Percentiles rank a stretch among this genome's conserved stretches.
phyloP scores from a whole-genome alignment of 2,888 invertebrate species.

The Meandrusa payeni region DNA sequence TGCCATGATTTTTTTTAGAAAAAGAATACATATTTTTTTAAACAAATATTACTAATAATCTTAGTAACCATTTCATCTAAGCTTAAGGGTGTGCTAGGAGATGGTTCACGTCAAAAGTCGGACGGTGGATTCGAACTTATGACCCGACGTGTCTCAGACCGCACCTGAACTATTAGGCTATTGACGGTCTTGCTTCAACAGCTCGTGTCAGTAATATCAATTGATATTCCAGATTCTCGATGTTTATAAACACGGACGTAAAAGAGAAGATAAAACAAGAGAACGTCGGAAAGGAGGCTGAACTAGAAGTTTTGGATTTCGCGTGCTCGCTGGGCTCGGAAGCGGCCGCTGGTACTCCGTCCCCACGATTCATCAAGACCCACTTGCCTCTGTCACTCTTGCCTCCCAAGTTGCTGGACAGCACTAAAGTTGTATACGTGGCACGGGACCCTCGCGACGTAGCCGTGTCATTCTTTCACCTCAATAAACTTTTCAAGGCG shows the following conservation, averaged over 20 bases:
- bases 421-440: slow-evolving; percentile 83
- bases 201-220: too few relatives aligned
- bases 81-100: too few relatives aligned
- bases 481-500: slow-evolving; percentile 45
- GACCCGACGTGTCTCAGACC: too few relatives aligned
- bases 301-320: background rate
- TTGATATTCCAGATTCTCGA: slow-evolving; percentile 7
- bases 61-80: too few relatives aligned
- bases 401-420: slow-evolving; percentile 76
- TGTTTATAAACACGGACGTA: slow-evolving; percentile 6
- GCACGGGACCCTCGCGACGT: slow-evolving; percentile 91
- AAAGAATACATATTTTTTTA: too few relatives aligned
- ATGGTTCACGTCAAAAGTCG: too few relatives aligned
- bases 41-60: too few relatives aligned
- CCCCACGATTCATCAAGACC: slow-evolving; percentile 57
- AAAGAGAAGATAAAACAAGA: background rate
- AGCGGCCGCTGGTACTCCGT: slow-evolving; percentile 26
- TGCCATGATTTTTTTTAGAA: too few relatives aligned
- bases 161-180: too few relatives aligned
- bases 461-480: slow-evolving; percentile 84
- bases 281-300: slow-evolving; percentile 1
- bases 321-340: background rate
- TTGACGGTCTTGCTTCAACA: too few relatives aligned
- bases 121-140: too few relatives aligned
- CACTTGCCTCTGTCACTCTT: slow-evolving; percentile 86